Conservation (phyloP, 2,113 vertebrate genomes). For the Laticauda colubrina region DNA sequence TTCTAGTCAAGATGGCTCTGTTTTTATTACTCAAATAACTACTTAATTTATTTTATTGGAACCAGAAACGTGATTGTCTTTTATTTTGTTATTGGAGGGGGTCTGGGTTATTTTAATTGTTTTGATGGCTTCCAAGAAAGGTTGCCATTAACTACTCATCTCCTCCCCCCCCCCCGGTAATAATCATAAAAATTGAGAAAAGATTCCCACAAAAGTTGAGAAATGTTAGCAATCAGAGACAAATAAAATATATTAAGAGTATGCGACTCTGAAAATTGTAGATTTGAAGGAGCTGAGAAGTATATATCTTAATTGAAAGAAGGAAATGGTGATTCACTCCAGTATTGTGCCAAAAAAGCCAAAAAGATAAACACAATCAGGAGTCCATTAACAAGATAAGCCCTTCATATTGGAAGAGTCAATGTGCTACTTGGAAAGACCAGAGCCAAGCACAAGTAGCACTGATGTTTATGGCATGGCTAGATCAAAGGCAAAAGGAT, state of each 20-base stretch:
- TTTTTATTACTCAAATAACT: not conserved
- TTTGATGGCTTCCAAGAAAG: not conserved
- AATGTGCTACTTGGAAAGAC: not conserved
- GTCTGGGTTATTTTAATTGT: not conserved
- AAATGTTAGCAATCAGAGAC: not conserved
- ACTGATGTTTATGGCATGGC: not conserved
- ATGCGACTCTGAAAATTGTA: not conserved
- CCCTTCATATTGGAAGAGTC: not conserved
- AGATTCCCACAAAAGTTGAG: not conserved
- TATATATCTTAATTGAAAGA: not conserved
- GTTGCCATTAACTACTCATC: not conserved
- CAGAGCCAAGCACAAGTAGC: not conserved
- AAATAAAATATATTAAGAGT: not conserved
- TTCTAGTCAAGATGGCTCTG: not conserved
- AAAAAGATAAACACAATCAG: not conserved
- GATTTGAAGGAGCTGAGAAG: not conserved
- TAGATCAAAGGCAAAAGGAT: not conserved
- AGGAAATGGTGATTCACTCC: not conserved
- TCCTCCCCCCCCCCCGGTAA: rapidly evolving
- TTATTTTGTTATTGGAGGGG: not conserved
- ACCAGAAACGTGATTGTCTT: not conserved
- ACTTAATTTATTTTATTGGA: not conserved
- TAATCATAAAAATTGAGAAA: not conserved
- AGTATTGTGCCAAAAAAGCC: not conserved
- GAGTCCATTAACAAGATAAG: not conserved